phyloP scores from a whole-genome alignment of 2,888 invertebrate genomes.

The Coecobrya sp. region DNA sequence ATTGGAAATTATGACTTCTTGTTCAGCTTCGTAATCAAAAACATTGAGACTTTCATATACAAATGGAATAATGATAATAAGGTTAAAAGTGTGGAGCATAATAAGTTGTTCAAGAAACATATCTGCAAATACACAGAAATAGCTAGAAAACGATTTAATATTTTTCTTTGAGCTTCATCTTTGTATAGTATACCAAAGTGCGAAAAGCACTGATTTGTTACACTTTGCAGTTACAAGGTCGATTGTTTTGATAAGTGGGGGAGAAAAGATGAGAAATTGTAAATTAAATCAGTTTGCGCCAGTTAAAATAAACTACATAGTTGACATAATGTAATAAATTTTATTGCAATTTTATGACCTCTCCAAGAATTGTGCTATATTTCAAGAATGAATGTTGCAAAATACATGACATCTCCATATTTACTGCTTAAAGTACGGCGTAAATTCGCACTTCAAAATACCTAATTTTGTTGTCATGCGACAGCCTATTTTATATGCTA shows the following conservation, averaged over 20 bases:
- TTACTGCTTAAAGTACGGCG: neutral
- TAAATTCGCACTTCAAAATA: neutral
- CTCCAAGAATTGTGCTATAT: neutral
- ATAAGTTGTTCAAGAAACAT: too few relatives aligned
- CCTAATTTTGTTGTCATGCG: neutral
- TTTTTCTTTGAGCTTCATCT: neutral
- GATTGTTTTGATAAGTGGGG: neutral
- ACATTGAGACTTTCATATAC: too few relatives aligned
- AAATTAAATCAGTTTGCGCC: neutral
- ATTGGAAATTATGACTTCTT: neutral
- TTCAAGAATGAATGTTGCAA: neutral
- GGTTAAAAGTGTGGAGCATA: too few relatives aligned
- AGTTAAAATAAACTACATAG: neutral
- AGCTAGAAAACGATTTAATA: neutral
- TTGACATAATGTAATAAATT: constrained; percentile 3
- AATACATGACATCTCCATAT: too few relatives aligned
- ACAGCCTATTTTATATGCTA: too few relatives aligned
- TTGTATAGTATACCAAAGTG: neutral
- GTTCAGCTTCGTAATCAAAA: neutral
- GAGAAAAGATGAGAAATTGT: neutral
- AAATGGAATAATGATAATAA: too few relatives aligned
- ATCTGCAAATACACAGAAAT: too few relatives aligned
- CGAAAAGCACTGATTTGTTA: neutral
- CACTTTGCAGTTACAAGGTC: constrained; percentile 7
- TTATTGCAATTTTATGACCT: neutral